A percentile compares a stretch with the other conserved stretches of the same genome.
phyloP scores from a whole-genome alignment of 2,888 invertebrate genomes.

The Hyalella azteca region DNA sequence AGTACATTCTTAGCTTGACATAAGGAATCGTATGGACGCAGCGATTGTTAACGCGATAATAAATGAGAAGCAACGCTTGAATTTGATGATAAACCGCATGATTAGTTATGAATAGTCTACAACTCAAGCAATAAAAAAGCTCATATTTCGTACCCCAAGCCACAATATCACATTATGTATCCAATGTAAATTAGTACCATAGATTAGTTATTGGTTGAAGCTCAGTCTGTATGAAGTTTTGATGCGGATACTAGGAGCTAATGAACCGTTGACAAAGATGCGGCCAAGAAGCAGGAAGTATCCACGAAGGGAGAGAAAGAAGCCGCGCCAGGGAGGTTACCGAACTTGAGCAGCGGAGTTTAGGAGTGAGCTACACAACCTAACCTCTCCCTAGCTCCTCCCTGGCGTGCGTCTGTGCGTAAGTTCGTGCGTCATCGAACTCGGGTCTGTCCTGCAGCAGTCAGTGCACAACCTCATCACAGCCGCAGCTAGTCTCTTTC shows the following conservation, averaged over 20 bases:
- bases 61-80: no score
- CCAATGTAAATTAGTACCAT: no score
- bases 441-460: slow-evolving; percentile 11
- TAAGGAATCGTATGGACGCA: no score
- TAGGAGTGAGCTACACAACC: slow-evolving; percentile 27
- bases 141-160: no score
- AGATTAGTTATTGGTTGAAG: no score
- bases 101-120: no score
- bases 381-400: slow-evolving; percentile 16
- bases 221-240: no score
- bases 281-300: neutral
- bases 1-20: no score
- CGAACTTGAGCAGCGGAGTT: slow-evolving; percentile 29
- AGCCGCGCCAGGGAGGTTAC: slow-evolving; percentile 7
- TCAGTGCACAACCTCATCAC: slow-evolving; percentile 10
- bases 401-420: slow-evolving; percentile 13
- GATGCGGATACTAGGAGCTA: neutral
- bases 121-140: no score
- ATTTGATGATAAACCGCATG: no score
- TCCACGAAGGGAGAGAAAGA: slow-evolving; percentile 15
- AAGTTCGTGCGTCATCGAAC: neutral
- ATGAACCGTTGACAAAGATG: neutral
- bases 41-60: no score
- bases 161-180: no score
- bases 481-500: neutral